These are phyloP conservation scores for Carcharodon carcharias DNA, from an alignment of 2,797 vertebrate species.

Conservation along the genomic window DNA sequence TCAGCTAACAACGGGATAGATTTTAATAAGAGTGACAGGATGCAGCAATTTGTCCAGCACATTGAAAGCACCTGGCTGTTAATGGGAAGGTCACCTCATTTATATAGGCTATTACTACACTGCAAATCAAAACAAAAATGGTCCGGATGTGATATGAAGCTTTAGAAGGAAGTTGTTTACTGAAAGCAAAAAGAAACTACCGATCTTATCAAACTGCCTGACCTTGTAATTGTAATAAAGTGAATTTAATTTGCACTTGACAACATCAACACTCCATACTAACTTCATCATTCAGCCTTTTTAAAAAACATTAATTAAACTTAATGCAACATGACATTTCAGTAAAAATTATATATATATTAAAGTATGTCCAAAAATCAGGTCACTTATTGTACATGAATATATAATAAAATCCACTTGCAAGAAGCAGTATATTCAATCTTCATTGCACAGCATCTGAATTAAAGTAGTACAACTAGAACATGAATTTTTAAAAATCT, in stretches of 20 bases:
- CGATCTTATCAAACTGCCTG: background rate
- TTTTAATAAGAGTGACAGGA: too few relatives aligned
- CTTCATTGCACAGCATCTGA: background rate
- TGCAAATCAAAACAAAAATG: background rate
- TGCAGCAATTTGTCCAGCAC: too few relatives aligned
- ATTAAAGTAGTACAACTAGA: background rate
- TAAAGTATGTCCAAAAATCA: background rate
- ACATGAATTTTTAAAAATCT: background rate
- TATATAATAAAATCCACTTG: background rate
- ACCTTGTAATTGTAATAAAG: background rate
- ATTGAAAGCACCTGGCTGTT: background rate
- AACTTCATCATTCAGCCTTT: background rate
- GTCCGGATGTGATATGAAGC: background rate
- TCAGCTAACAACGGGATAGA: background rate
- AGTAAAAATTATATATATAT: background rate
- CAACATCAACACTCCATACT: background rate
- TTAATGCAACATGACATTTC: background rate
- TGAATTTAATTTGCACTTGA: slow-evolving; percentile 9
- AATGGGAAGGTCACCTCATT: background rate
- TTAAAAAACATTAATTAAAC: background rate
- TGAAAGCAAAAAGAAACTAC: background rate
- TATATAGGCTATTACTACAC: background rate
- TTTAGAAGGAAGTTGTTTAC: background rate
- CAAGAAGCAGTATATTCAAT: background rate
- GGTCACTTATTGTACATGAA: background rate